These are phyloP conservation scores for Oreochromis niloticus DNA, from an alignment of 2,113 vertebrate species.

Conservation along the genomic window DNA sequence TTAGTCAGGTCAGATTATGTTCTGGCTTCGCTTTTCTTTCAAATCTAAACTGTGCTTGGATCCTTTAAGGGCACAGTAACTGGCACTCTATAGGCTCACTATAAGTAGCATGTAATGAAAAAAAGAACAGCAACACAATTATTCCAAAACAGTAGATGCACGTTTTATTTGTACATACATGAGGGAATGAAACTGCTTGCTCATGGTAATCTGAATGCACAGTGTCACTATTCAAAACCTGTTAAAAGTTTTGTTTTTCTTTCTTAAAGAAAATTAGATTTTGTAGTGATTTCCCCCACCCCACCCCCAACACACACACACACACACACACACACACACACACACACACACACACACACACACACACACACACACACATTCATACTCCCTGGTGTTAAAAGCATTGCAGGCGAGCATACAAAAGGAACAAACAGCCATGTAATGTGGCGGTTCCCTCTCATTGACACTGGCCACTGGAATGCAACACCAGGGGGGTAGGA, in stretches of 20 bases:
- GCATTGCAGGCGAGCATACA: constrained; percentile 60
- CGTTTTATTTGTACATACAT: background rate
- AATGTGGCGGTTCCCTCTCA: constrained; percentile 68
- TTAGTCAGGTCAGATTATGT: background rate
- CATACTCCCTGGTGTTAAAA: constrained; percentile 33
- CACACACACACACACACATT: background rate
- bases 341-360: background rate
- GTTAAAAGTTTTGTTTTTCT: background rate
- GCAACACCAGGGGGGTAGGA: background rate
- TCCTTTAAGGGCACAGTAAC: background rate
- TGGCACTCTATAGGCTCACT: background rate
- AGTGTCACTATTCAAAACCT: background rate
- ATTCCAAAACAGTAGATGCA: background rate
- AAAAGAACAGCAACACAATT: background rate
- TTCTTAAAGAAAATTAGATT: background rate
- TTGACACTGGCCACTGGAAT: constrained; percentile 69
- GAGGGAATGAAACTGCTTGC: background rate
- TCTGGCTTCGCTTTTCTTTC: background rate
- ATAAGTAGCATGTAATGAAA: background rate
- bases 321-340: background rate
- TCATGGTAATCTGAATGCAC: background rate
- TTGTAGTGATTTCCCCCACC: background rate
- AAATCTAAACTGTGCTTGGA: background rate
- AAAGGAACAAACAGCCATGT: constrained; percentile 78
- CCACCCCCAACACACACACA: background rate